These are phyloP conservation scores for Bombycilla garrulus DNA, from an alignment of 2,113 vertebrate genomes.

Conservation along the genomic window DNA sequence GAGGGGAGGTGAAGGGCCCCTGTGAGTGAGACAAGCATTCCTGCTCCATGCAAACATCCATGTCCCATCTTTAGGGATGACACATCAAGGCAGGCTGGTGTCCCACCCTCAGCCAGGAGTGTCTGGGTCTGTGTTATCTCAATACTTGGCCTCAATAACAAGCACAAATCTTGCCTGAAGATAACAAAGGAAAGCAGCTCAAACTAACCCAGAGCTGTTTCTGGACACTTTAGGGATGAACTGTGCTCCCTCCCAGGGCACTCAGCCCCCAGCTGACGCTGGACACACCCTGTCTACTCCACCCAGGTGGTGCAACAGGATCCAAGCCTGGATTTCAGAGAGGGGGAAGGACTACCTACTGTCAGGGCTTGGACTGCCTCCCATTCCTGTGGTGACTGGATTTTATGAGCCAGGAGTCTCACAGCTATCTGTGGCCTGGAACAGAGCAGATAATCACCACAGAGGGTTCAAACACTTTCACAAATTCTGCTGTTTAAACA, in stretches of 20 bases:
- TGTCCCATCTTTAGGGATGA: not conserved
- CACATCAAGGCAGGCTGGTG: not conserved
- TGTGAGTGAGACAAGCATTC: not conserved
- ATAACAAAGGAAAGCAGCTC: not conserved
- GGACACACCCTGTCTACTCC: not conserved
- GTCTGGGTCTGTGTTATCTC: not conserved
- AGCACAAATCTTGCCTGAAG: not conserved
- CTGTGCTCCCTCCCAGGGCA: not conserved
- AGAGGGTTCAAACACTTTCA: not conserved
- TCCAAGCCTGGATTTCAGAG: not conserved
- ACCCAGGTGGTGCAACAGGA: not conserved
- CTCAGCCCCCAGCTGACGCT: not conserved
- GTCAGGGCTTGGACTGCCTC: constrained; percentile 91
- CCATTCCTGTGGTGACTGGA: constrained; percentile 97
- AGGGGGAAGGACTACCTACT: constrained; percentile 74
- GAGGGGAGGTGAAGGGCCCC: not conserved
- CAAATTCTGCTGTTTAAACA: not conserved
- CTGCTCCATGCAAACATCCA: fast-evolving
- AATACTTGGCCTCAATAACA: not conserved
- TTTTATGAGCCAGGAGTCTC: constrained; percentile 90
- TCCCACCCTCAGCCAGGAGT: not conserved
- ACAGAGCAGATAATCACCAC: not conserved
- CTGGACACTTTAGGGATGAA: not conserved
- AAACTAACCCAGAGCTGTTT: not conserved
- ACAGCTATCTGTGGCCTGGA: constrained; percentile 91